Conservation (phyloP, 2,797 vertebrate genomes). For the Furcifer pardalis region DNA sequence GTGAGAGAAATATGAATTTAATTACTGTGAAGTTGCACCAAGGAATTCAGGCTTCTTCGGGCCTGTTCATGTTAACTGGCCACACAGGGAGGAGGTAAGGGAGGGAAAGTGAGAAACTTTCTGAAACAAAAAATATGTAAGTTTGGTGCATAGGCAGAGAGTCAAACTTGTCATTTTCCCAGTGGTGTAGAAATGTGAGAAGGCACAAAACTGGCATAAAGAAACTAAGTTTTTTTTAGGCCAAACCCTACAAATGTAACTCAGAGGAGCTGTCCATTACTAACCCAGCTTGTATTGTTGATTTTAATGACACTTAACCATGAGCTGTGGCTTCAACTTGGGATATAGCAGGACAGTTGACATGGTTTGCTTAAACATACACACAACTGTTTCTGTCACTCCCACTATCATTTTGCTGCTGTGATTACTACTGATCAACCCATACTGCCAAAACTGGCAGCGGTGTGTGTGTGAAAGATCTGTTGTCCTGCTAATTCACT, state of each 20-base stretch:
- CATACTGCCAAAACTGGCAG: not conserved
- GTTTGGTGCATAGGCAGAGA: too few relatives aligned
- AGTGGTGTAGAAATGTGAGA: not conserved
- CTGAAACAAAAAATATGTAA: too few relatives aligned
- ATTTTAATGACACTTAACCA: not conserved
- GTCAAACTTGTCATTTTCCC: not conserved
- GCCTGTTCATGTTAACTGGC: too few relatives aligned
- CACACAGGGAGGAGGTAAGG: too few relatives aligned
- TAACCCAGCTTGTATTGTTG: not conserved
- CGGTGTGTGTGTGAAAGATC: not conserved
- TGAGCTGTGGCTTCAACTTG: not conserved
- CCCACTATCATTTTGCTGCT: not conserved
- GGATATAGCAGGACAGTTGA: not conserved
- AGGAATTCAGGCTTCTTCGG: too few relatives aligned
- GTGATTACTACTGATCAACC: not conserved
- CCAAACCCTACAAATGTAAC: not conserved
- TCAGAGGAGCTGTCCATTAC: not conserved
- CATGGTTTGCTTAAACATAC: too few relatives aligned
- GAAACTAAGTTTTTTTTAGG: not conserved
- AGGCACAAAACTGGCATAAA: not conserved
- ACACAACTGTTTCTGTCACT: too few relatives aligned
- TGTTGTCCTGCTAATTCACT: not conserved
- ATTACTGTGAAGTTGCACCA: too few relatives aligned
- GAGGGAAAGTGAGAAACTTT: too few relatives aligned
- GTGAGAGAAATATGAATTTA: too few relatives aligned